Base-by-base conservation (phyloP, 2,888 invertebrate genomes). In the Heterodera filipjevi region DNA sequence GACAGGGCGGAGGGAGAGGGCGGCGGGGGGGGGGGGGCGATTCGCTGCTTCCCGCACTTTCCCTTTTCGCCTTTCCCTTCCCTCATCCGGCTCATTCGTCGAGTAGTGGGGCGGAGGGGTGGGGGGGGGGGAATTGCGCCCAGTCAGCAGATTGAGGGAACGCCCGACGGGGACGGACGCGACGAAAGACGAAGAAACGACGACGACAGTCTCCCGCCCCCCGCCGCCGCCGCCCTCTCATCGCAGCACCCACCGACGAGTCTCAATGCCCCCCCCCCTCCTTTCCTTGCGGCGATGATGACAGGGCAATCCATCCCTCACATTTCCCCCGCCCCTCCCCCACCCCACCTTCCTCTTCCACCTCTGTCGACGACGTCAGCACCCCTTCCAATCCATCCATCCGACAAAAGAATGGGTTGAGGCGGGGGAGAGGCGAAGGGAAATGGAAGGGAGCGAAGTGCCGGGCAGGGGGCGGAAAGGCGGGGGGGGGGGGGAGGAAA, bases 1-100 rank as follows among this genome's bases (percentile, higher is more conserved):
- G 39, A 39, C 12, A 10, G 39, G 39, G 39, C 39, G 39, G 39
- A 12, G 39, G 39, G 39, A 12, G 12, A 39, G 39, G 6, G 39
- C 8, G 39, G 10, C 5, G n/a, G 59, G 59, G 59, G 59, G 6
- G 59, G 59, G 59, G 59, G 59, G n/a, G 2, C n/a, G n/a, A n/a
- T n/a, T n/a, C n/a, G n/a, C 59, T 59, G 59, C 59, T 59, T 59
- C 59, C 59, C 59, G 59, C 59, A 59, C 59, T 59, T 59, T 59
- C 59, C 27, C 59, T 59, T 27, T 59, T 59, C n/a, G 59, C 59
- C 59, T 6, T n/a, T 59, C 27, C n/a, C 59, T n/a, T 12, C 59
- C 59, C 59, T 27, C 59, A 59, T 59, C 59, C 59, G 59, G 59
- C 59, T 59, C 59, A 59, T 12, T 59, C n/a, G n/a, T n/a, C n/a